Base-by-base conservation (phyloP, 2,797 vertebrate species). In the Crocodylus rhombifer region DNA sequence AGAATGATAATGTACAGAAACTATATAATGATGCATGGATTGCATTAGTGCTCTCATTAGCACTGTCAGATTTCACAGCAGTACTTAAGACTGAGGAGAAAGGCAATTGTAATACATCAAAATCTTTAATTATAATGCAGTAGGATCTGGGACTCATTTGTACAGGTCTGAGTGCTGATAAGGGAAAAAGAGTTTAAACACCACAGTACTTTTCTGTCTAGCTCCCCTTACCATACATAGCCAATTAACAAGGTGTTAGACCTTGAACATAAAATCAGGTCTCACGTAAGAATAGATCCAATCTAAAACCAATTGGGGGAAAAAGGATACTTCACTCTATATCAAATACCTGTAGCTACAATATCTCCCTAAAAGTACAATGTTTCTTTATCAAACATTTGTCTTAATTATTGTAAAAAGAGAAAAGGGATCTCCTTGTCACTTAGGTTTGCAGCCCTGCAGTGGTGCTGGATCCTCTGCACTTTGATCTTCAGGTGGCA, bases 91-190 rank as follows among this genome's bases (percentile, higher is more conserved):
- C 14, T 63, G 51, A 33, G 42, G 23, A 17, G 5, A 84, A 7
- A 60, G 61, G 36, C 21, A 1, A 0, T 18, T 56, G 10, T 13
- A 86, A 56, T 57, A 57, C 15, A 51, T 69, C 7, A 20, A 2
- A 71, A 28, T 26, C n/a, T 87, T 51, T 26, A 56, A 17, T 6
- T 8, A 26, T 4, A 82, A 51, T 21, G 18, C n/a, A 89, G 42
- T 62, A 77, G 57, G 33, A 82, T 0, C 0, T 16, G 33, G 20
- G 2, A 2, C 56, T 69, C 55, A 86, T 75, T 77, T 0, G 0
- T 2, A 0, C 20, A n/a, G 51, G 73, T 61, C n/a, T 79, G 65
- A 84, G 42, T 5, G 2, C 71, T 77, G 25, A 63, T 56, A 80
- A 76, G 23, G 69, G n/a, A 77, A n/a, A 26, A 51, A 11, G 4